Conservation (phyloP, 2,113 vertebrate species). For the Sylvicapra grimmia region DNA sequence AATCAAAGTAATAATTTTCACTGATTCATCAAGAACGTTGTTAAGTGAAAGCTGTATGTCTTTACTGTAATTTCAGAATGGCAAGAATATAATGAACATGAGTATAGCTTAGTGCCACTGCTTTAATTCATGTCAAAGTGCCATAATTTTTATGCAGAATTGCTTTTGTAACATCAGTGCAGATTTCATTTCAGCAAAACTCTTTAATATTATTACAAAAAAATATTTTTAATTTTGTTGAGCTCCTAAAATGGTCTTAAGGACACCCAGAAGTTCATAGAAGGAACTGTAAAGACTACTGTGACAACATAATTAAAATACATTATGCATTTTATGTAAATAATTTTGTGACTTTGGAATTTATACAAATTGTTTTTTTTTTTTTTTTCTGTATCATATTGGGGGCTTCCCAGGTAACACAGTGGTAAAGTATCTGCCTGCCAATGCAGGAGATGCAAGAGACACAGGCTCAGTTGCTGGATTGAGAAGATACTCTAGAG, state of each 20-base stretch:
- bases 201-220: not conserved
- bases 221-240: not conserved
- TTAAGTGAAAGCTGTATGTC: not conserved
- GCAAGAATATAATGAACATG: not conserved
- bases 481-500: not conserved
- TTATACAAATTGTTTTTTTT: not conserved
- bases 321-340: not conserved
- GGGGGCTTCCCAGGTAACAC: not conserved
- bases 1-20: not conserved
- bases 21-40: not conserved
- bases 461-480: not conserved
- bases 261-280: not conserved
- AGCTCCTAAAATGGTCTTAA: not conserved
- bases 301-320: not conserved
- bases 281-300: not conserved
- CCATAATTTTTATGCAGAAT: not conserved
- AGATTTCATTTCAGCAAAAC: not conserved
- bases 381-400: not conserved
- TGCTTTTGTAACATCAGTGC: not conserved
- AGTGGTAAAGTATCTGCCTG: not conserved
- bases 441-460: not conserved
- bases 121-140: not conserved
- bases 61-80: not conserved
- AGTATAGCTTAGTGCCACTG: not conserved
- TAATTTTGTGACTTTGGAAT: not conserved